phyloP scores from a whole-genome alignment of 64 coral and sea anemone genomes.

The Stichodactyla helianthus region DNA sequence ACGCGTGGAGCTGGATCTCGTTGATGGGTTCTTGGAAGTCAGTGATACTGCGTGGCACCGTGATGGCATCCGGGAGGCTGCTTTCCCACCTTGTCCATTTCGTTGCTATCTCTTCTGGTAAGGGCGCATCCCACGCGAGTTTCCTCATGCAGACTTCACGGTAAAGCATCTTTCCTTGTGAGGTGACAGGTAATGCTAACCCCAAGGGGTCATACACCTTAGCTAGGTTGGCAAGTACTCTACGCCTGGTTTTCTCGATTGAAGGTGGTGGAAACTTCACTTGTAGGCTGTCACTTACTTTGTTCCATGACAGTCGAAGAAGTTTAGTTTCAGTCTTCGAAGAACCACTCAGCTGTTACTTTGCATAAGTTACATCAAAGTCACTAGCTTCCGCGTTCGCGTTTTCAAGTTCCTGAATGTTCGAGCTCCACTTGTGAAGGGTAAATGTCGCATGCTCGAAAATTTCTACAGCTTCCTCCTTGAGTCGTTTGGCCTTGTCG shows the following conservation, averaged over 20 bases:
- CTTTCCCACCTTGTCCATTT: conserved; percentile 19
- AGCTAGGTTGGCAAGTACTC: conserved; percentile 40
- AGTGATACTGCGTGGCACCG: conserved; percentile 19
- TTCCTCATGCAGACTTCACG: conserved; percentile 34
- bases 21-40: conserved; percentile 39
- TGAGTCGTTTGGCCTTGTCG: conserved; percentile 21
- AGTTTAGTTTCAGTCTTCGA: too few species aligned
- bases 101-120: conserved; percentile 1
- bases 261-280: too few species aligned
- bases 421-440: conserved; percentile 28
- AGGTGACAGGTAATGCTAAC: conserved; percentile 23
- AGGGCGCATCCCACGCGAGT: conserved; percentile 35
- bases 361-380: too few species aligned
- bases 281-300: too few species aligned
- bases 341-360: too few species aligned
- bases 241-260: too few species aligned
- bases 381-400: too few species aligned
- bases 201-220: conserved; percentile 48
- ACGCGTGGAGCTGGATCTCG: conserved; percentile 37
- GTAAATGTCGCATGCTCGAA: conserved; percentile 17
- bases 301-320: too few species aligned
- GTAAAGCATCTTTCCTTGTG: conserved; percentile 31
- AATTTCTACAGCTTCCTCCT: conserved; percentile 23
- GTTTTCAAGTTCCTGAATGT: neutral
- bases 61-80: conserved; percentile 12